These are phyloP conservation scores for Epinephelus moara DNA, from an alignment of 2,113 vertebrate species.

Conservation along the genomic window DNA sequence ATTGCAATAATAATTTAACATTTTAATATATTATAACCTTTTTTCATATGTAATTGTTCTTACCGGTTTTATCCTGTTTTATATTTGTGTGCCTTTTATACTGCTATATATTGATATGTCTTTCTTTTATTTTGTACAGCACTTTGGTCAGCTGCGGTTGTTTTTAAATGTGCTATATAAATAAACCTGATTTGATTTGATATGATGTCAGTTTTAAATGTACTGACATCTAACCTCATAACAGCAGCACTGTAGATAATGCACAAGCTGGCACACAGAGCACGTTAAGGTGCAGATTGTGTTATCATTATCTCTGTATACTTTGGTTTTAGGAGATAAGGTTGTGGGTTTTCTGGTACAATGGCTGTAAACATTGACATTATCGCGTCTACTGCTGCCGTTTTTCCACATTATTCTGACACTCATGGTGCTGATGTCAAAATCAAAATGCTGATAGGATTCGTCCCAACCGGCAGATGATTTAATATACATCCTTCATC, in stretches of 20 bases:
- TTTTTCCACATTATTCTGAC: constrained; percentile 52
- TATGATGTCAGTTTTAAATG: not conserved
- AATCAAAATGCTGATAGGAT: constrained; percentile 65
- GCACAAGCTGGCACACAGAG: not conserved
- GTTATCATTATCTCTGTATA: constrained; percentile 24
- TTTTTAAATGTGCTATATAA: not conserved
- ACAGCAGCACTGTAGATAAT: not conserved
- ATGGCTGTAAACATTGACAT: constrained; percentile 27
- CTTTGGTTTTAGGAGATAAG: constrained; percentile 19
- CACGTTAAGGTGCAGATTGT: constrained; percentile 2
- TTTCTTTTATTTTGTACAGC: too few species aligned
- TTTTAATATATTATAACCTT: too few species aligned
- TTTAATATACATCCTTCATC: constrained; percentile 70
- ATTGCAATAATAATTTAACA: too few species aligned
- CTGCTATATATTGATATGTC: too few species aligned
- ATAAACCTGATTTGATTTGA: not conserved
- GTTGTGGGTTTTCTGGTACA: constrained; percentile 21
- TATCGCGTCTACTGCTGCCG: constrained; percentile 8
- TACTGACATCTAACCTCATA: not conserved
- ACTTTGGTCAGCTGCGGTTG: too few species aligned
- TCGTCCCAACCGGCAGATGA: constrained; percentile 66
- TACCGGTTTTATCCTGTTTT: too few species aligned
- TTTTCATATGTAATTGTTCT: too few species aligned
- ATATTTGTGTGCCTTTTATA: too few species aligned
- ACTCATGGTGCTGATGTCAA: constrained; percentile 43